Evolutionary conservation across 2,888 invertebrate species (phyloP).

Genomic region (Rhagophthalmus giganteus): DNA sequence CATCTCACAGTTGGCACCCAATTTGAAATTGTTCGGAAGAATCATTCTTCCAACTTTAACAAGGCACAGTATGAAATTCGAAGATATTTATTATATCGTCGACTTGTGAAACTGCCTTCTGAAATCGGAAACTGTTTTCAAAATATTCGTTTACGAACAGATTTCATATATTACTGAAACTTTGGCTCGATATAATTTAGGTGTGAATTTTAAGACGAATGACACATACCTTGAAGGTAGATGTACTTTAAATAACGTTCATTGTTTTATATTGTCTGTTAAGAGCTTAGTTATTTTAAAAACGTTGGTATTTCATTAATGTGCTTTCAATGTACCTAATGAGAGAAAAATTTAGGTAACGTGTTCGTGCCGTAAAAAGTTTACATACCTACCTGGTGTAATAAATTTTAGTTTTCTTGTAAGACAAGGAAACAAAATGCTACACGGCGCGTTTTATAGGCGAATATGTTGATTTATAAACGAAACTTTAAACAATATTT

Average conservation of each 20-base stretch:
- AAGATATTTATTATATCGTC: constrained; percentile 25
- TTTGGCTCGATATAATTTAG: too few relatives aligned
- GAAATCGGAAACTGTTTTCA: constrained; percentile 19
- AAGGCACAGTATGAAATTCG: constrained; percentile 28
- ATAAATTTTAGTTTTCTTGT: constrained; percentile 23
- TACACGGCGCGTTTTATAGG: too few relatives aligned
- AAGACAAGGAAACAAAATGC: too few relatives aligned
- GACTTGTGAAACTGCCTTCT: constrained; percentile 27
- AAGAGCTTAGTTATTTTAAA: too few relatives aligned
- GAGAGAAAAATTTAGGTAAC: constrained; percentile 13
- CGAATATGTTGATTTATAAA: too few relatives aligned
- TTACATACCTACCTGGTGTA: too few relatives aligned
- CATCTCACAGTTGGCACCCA: constrained; percentile 31
- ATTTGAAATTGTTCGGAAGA: constrained; percentile 30
- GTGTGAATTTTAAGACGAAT: too few relatives aligned
- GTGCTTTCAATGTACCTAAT: constrained; percentile 22
- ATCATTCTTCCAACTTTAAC: constrained; percentile 33
- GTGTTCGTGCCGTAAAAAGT: constrained; percentile 15
- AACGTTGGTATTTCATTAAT: constrained; percentile 12
- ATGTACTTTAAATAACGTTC: too few relatives aligned
- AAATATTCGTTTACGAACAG: constrained; percentile 24
- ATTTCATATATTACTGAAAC: constrained; percentile 9
- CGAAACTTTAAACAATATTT: too few relatives aligned
- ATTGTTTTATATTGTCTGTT: too few relatives aligned
- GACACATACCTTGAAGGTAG: too few relatives aligned